phyloP scores from a whole-genome alignment of 2,888 invertebrate genomes.

The Chymomyza fuscimana region DNA sequence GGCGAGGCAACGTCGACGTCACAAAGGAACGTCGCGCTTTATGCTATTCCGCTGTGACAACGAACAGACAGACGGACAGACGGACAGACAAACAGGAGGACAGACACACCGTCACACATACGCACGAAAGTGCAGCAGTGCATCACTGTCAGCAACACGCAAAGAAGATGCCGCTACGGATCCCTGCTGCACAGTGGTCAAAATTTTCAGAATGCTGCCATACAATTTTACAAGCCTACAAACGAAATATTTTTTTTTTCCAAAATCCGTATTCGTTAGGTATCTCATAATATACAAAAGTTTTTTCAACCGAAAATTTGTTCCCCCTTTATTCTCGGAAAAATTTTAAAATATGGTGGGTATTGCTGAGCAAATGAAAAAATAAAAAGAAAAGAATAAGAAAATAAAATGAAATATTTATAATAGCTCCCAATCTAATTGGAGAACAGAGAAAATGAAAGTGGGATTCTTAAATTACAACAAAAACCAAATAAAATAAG shows the following conservation, averaged over 20 bases:
- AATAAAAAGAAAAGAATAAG: too few relatives aligned
- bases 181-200: neutral
- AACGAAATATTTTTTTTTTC: neutral
- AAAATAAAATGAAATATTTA: too few relatives aligned
- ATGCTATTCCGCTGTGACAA: neutral
- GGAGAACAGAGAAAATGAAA: too few relatives aligned
- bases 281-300: too few relatives aligned
- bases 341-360: too few relatives aligned
- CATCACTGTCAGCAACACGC: slow-evolving; percentile 39
- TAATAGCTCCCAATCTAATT: too few relatives aligned
- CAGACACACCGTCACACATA: slow-evolving; percentile 17
- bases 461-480: too few relatives aligned
- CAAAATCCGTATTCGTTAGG: too few relatives aligned
- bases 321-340: too few relatives aligned
- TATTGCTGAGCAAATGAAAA: too few relatives aligned
- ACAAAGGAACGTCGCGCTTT: neutral
- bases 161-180: neutral
- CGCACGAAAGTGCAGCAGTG: slow-evolving; percentile 33
- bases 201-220: neutral
- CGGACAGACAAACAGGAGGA: slow-evolving; percentile 14
- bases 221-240: neutral
- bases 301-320: too few relatives aligned
- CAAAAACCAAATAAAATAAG: too few relatives aligned
- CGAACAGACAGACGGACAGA: slow-evolving; percentile 20
- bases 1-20: neutral